A percentile compares a stretch with the other conserved stretches of the same genome.
Evolutionary conservation across 2,888 invertebrate species (phyloP).

Genomic region (Erebia ligea): DNA sequence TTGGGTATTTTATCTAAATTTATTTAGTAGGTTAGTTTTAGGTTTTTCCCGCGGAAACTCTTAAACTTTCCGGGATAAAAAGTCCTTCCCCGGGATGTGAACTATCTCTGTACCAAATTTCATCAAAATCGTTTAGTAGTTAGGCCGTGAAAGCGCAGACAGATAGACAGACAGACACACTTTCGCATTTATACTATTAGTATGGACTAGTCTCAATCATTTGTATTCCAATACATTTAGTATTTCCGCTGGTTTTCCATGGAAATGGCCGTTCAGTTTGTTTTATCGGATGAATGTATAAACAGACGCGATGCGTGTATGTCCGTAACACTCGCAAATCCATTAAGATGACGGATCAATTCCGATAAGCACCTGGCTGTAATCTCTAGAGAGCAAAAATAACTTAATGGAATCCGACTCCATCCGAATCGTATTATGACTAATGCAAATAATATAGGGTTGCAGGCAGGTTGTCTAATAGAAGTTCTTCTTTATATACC

Average conservation of each 20-base stretch:
- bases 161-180: too few relatives aligned
- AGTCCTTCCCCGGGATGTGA: too few relatives aligned
- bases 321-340: not conserved
- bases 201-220: constrained; percentile 3
- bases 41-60: too few relatives aligned
- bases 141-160: too few relatives aligned
- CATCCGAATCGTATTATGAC: not conserved
- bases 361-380: constrained; percentile 17
- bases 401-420: constrained; percentile 10
- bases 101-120: too few relatives aligned
- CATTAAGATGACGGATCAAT: constrained; percentile 25
- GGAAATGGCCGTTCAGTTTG: constrained; percentile 9
- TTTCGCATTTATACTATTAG: too few relatives aligned
- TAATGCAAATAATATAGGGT: not conserved
- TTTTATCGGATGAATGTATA: constrained; percentile 19
- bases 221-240: constrained; percentile 21
- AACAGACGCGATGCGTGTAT: constrained; percentile 5
- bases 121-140: too few relatives aligned
- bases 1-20: too few relatives aligned
- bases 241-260: constrained; percentile 13
- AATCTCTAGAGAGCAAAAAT: constrained; percentile 9
- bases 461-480: too few relatives aligned
- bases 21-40: too few relatives aligned
- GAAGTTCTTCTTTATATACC: too few relatives aligned
- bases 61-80: too few relatives aligned